Conservation (phyloP, 2,888 invertebrate species). For the Parasteatoda lunata region DNA sequence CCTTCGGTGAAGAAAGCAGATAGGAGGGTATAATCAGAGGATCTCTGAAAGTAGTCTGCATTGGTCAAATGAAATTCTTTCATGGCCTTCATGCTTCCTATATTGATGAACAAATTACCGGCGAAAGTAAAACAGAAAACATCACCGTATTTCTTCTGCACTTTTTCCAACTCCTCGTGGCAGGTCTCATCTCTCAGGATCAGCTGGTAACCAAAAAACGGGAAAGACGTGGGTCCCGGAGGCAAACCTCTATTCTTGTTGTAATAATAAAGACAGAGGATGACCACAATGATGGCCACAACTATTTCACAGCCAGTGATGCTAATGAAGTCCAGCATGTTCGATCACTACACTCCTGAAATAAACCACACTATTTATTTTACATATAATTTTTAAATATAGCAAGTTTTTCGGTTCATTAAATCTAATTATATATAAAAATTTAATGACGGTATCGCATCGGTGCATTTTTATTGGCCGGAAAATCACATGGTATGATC, state of each 20-base stretch:
- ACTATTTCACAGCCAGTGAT: too few relatives aligned
- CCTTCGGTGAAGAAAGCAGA: constrained; percentile 7
- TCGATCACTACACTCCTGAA: too few relatives aligned
- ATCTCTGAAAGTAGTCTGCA: constrained; percentile 21
- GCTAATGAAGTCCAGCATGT: too few relatives aligned
- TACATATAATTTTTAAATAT: too few relatives aligned
- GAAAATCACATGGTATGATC: too few relatives aligned
- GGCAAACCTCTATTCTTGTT: constrained; percentile 28
- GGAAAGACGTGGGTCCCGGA: constrained; percentile 69
- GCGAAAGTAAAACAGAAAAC: constrained; percentile 57
- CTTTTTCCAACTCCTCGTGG: constrained; percentile 56
- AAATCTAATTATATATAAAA: too few relatives aligned
- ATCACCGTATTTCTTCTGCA: constrained; percentile 66
- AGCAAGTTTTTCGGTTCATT: too few relatives aligned
- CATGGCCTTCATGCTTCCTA: constrained; percentile 22
- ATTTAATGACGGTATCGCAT: too few relatives aligned
- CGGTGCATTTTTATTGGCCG: too few relatives aligned
- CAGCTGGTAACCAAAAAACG: constrained; percentile 69
- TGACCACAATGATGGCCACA: too few relatives aligned
- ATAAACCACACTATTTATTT: too few relatives aligned
- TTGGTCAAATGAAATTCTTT: constrained; percentile 28
- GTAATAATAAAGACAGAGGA: too few relatives aligned
- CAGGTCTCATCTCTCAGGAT: constrained; percentile 45
- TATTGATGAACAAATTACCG: constrained; percentile 39
- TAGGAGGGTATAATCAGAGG: neutral